These are phyloP conservation scores for Lagopus muta DNA, from an alignment of 2,113 vertebrate species.

Conservation along the genomic window DNA sequence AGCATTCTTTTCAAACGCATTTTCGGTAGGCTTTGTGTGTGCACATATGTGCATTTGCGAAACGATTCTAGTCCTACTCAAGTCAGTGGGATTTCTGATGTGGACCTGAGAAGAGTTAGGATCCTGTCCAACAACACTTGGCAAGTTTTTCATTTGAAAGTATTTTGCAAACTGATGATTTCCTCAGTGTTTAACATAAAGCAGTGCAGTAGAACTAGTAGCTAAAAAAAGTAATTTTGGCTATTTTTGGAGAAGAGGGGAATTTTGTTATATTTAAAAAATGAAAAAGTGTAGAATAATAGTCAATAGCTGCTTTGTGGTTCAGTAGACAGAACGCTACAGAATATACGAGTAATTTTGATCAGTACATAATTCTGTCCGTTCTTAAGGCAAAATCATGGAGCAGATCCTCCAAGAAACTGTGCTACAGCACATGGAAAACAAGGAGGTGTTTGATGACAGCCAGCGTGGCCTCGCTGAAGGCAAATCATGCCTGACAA, in stretches of 20 bases:
- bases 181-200: not conserved
- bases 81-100: not conserved
- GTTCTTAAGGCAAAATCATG: not conserved
- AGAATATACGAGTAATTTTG: not conserved
- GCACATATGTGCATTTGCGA: not conserved
- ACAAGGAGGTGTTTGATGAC: not conserved
- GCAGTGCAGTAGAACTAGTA: not conserved
- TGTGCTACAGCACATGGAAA: not conserved
- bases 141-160: not conserved
- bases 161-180: not conserved
- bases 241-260: not conserved
- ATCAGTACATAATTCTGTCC: not conserved
- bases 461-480: not conserved
- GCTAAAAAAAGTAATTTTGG: not conserved
- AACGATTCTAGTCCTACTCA: not conserved
- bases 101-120: not conserved
- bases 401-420: not conserved
- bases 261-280: not conserved
- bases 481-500: not conserved
- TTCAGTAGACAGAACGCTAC: not conserved
- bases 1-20: accelerated
- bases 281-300: not conserved
- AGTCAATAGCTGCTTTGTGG: slow-evolving; percentile 24
- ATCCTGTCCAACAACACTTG: not conserved
- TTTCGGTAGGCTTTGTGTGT: not conserved